Evolutionary conservation across 2,888 invertebrate species (phyloP).

Genomic region (Alloscopus bannaensis): DNA sequence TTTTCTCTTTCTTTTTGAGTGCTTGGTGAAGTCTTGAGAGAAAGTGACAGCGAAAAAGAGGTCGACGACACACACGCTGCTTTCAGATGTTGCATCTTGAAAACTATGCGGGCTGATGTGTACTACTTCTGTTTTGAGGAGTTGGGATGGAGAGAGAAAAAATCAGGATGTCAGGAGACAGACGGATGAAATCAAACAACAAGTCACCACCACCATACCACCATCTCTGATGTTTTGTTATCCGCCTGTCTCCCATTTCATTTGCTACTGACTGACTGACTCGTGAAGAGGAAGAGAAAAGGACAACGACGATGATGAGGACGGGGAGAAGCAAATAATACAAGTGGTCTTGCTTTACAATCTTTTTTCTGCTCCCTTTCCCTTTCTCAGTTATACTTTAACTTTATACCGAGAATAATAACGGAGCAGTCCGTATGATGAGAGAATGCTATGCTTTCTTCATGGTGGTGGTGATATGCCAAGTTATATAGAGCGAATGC

Average conservation of each 20-base stretch:
- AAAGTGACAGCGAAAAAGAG: too few species aligned
- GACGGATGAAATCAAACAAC: constrained; percentile 65
- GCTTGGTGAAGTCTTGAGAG: too few species aligned
- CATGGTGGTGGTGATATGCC: not conserved
- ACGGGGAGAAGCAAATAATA: constrained; percentile 54
- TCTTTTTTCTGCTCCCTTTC: constrained; percentile 10
- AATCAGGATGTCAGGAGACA: constrained; percentile 63
- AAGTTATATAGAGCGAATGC: constrained; percentile 17
- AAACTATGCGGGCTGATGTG: too few species aligned
- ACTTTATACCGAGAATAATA: too few species aligned
- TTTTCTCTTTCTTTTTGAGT: too few species aligned
- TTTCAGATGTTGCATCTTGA: too few species aligned
- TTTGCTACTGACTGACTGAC: constrained; percentile 58
- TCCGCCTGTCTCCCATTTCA: constrained; percentile 45
- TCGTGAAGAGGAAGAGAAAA: constrained; percentile 60
- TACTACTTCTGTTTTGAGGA: too few species aligned
- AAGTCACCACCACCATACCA: constrained; percentile 59
- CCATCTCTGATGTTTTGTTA: constrained; percentile 28
- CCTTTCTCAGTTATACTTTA: too few species aligned
- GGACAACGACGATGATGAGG: constrained; percentile 55
- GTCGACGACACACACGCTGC: too few species aligned
- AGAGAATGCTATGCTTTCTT: not conserved
- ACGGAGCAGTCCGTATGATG: constrained; percentile 1
- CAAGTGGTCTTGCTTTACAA: constrained; percentile 43
- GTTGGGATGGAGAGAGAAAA: constrained; percentile 32